Conservation (phyloP, 2,888 invertebrate genomes). For the Galerucella pusilla region DNA sequence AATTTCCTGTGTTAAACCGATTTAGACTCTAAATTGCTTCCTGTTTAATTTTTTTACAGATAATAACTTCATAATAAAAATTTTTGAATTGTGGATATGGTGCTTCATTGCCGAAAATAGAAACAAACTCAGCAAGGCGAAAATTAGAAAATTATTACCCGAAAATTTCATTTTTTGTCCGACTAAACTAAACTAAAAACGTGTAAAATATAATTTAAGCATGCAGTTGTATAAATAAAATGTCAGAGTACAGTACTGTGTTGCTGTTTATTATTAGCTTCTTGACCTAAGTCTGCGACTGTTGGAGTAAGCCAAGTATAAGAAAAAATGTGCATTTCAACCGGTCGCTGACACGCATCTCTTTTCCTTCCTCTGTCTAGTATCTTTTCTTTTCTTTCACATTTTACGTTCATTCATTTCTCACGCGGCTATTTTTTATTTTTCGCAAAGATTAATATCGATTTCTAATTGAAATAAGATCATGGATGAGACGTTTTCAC, state of each 20-base stretch:
- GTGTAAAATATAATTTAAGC: neutral
- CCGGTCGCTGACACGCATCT: constrained; percentile 33
- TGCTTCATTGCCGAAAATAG: too few relatives aligned
- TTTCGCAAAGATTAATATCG: neutral
- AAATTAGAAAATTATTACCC: too few relatives aligned
- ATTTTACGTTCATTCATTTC: constrained; percentile 14
- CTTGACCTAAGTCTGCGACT: constrained; percentile 36
- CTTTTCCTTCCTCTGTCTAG: constrained; percentile 12
- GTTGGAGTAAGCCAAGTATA: constrained; percentile 17
- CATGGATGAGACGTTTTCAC: neutral
- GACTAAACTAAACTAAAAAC: neutral
- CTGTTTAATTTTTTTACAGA: too few relatives aligned
- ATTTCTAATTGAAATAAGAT: constrained; percentile 3
- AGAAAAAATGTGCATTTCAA: constrained; percentile 25
- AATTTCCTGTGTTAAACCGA: too few relatives aligned
- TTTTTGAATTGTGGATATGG: too few relatives aligned
- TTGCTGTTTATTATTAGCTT: constrained; percentile 32
- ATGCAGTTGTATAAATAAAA: neutral
- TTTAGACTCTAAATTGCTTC: too few relatives aligned
- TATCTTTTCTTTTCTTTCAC: neutral
- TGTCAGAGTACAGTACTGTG: neutral
- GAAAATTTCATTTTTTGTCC: too few relatives aligned
- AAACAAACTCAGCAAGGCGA: too few relatives aligned
- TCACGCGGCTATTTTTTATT: neutral
- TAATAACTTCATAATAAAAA: too few relatives aligned